Evolutionary conservation across 35 echinoderm and acorn worm species (phyloP), one percentile per base, ranked within the genome.

Genomic region (Amphiura filiformis): DNA sequence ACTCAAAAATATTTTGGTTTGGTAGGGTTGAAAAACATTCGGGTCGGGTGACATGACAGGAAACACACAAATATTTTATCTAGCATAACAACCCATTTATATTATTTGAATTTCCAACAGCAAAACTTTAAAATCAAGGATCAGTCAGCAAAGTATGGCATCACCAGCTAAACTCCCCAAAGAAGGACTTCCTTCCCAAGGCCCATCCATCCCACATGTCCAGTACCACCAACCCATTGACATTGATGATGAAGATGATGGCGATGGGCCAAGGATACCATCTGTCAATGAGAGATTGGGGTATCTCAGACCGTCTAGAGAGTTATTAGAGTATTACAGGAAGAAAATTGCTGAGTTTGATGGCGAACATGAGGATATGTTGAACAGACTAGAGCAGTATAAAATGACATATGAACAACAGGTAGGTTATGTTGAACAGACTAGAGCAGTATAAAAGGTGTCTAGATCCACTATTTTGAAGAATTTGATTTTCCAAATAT

Each of bases 341-440:
- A 98, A 92, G 77, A 98, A 98, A 80, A 98, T 98, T 31, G 96
- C 96, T 14, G 92, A 98, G 57, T 98, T 98, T 92, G 96, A 98
- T 89, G 90, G 90, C 44, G 96, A 98, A 37, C 96, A 98, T 81
- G 93, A 98, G 52, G 93, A 92, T 38, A 98, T 98, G 96, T 56
- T 98, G 41, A 92, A 92, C 14, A 94, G 90, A 47, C 78, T 98
- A 70, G 96, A 98, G n/a, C 70, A 98, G 34, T 98, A 98, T 61
- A 98, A 94, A 86, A 84, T 94, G 36, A 98, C 96, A n/a, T 98
- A 98, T 88, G 96, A 98, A 90, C 92, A 94, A 76, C 96, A 98
- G 90, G 96, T 98, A 84, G 3, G 1, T 79, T 1, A 42, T 35
- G 2, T 37, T 38, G 20, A 52, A 52, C 7, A 20, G 44, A 52